Evolutionary conservation across 2,888 invertebrate species (phyloP).

Genomic region (Fragum fragum): DNA sequence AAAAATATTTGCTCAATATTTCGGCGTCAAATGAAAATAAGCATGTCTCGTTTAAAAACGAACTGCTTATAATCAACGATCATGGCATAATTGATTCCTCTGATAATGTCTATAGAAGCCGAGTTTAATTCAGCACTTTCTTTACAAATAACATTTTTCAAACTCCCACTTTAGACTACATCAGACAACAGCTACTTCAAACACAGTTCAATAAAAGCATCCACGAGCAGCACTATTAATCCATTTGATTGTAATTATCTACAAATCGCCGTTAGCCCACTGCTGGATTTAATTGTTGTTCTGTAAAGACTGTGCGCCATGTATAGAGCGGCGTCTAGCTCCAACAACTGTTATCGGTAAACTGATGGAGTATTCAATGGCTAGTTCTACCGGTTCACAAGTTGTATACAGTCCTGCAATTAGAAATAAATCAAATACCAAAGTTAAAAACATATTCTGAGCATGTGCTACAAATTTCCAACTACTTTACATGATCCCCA

Average conservation of each 20-base stretch:
- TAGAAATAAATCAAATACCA: background rate
- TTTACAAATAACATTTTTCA: too few species aligned
- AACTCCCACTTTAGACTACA: too few species aligned
- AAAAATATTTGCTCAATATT: too few species aligned
- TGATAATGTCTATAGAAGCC: too few species aligned
- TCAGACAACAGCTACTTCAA: background rate
- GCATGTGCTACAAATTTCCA: too few species aligned
- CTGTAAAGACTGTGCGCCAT: background rate
- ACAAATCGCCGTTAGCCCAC: background rate
- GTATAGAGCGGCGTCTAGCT: background rate
- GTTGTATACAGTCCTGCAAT: background rate
- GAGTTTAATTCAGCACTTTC: too few species aligned
- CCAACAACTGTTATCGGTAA: background rate
- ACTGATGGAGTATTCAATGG: background rate
- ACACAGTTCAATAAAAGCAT: background rate
- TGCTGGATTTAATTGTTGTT: background rate
- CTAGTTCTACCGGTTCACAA: background rate
- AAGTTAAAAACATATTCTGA: too few species aligned
- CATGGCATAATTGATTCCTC: too few species aligned
- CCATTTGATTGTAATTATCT: constrained; percentile 4
- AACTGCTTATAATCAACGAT: too few species aligned
- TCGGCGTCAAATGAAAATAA: too few species aligned
- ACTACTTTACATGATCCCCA: too few species aligned
- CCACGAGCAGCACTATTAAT: background rate
- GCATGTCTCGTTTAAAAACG: too few species aligned